A percentile compares a stretch with the other conserved stretches of the same genome.
These are phyloP conservation scores for Bruchidius siliquastri DNA, from an alignment of 2,888 invertebrate species.

Conservation along the genomic window DNA sequence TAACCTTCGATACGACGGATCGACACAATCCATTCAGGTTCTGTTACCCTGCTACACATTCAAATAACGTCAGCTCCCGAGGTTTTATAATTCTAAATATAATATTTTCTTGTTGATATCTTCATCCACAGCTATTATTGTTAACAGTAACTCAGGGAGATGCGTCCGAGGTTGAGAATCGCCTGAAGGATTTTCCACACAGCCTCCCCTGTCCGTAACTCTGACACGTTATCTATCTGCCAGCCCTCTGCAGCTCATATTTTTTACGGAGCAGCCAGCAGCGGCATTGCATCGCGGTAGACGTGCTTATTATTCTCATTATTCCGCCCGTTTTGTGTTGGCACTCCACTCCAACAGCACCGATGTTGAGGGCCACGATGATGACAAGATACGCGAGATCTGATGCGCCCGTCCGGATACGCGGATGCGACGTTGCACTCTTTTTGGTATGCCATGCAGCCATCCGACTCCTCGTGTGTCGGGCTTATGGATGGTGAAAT, in stretches of 20 bases:
- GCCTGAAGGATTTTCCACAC: too few species aligned
- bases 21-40: too few species aligned
- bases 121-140: too few species aligned
- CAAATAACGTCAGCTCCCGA: too few species aligned
- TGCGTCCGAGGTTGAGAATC: too few species aligned
- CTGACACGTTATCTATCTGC: background rate
- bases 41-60: too few species aligned
- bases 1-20: too few species aligned
- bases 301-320: background rate
- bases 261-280: background rate
- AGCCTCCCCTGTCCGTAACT: background rate
- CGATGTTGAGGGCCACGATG: background rate
- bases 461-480: background rate
- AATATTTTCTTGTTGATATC: too few species aligned
- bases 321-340: background rate
- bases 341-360: background rate
- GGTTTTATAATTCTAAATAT: too few species aligned
- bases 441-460: background rate
- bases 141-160: too few species aligned
- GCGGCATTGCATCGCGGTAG: background rate
- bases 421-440: background rate
- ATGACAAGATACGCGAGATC: background rate
- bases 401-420: background rate
- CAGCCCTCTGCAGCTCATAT: background rate
- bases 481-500: background rate